These are phyloP conservation scores for Corythornis vintsioides DNA, from an alignment of 2,113 vertebrate genomes.

Conservation along the genomic window DNA sequence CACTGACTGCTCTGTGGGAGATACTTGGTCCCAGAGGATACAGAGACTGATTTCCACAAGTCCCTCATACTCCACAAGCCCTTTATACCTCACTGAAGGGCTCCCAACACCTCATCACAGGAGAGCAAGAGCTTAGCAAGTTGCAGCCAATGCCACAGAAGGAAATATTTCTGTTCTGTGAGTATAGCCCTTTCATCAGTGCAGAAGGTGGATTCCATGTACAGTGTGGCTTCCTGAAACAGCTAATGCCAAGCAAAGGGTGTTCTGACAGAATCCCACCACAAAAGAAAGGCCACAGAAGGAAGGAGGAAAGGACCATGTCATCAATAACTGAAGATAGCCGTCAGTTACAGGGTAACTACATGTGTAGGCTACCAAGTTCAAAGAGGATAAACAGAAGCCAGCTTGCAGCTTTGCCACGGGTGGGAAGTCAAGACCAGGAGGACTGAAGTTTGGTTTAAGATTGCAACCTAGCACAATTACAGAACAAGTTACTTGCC, in stretches of 20 bases:
- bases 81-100: not conserved
- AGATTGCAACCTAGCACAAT: not conserved
- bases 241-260: not conserved
- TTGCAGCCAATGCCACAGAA: not conserved
- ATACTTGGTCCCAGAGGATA: not conserved
- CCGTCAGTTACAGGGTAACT: not conserved
- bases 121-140: not conserved
- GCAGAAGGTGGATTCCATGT: not conserved
- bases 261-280: not conserved
- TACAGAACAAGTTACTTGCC: not conserved
- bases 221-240: not conserved
- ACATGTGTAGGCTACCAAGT: not conserved
- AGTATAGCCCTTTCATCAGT: accelerated
- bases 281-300: not conserved
- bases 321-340: not conserved
- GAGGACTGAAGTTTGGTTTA: not conserved
- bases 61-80: accelerated
- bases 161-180: not conserved
- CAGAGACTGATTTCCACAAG: not conserved
- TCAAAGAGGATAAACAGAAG: not conserved
- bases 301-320: not conserved
- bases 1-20: not conserved
- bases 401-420: not conserved
- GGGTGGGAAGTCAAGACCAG: not conserved
- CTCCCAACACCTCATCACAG: not conserved